Evolutionary conservation across 2,797 vertebrate species (phyloP), one percentile per base, ranked within the genome.

Genomic region (Thunnus albacares): DNA sequence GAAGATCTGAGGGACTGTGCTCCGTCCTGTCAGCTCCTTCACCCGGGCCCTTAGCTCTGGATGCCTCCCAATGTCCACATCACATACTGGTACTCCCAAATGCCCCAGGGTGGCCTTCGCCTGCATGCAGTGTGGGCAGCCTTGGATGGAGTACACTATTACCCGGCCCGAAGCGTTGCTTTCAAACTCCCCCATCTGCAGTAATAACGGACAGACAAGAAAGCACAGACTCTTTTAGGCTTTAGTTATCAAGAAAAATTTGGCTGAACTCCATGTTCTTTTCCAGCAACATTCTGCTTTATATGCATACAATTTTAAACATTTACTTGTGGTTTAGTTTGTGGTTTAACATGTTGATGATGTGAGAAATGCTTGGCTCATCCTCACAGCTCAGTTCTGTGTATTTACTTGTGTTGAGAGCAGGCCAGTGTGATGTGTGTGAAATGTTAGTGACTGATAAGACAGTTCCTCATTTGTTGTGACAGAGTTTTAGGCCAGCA

Each of bases 1-100:
- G 88, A 95, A 96, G 83, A 96, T 96, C 83, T 96, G 95, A 22
- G 96, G 95, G 43, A 96, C 93, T 0, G 94, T 89, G 83, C 76
- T 90, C 67, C 89, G 87, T 41, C 95, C 95, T 0, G 95, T 94
- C 67, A 95, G 89, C 62, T 93, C 81, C 88, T 93, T 92, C 85
- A 96, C 80, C 20, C 69, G 82, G 26, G 72, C 75, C 76, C 87
- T 85, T 3, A 96, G 81, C 80, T 91, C 91, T 0, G 90, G 82
- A 77, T 96, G 92, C 24, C 69, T 79, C 22, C 90, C 92, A 20
- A 96, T 9, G 35, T 96, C 93, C 65, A 96, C 91, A 0, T 95
- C 94, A 71, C 75, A 88, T 6, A 95, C 83, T 0, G 92, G 92
- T 0, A 96, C 69, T 22, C 93, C 94, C 59, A 96, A 62, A 5